Percentiles rank a stretch among this genome's conserved stretches.
These are phyloP conservation scores for Amphimedon queenslandica DNA, from an alignment of 37 sponge, comb jelly and placozoan genomes.

Conservation along the genomic window DNA sequence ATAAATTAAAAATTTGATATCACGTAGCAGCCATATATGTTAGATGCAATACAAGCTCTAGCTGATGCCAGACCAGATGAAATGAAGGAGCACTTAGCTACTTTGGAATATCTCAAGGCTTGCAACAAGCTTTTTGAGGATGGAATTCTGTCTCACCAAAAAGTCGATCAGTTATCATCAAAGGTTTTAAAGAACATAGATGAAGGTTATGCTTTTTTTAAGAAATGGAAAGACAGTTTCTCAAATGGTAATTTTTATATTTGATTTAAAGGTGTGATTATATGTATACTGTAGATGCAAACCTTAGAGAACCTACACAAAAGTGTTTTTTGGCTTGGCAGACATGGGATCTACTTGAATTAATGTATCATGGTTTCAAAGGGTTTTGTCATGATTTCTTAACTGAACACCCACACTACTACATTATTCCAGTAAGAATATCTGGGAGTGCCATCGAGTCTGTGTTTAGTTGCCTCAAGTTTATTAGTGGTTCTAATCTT, in stretches of 20 bases:
- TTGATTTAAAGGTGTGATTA: neutral
- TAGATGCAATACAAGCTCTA: conserved; percentile 11
- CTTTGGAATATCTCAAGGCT: conserved; percentile 9
- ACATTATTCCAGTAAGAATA: conserved; percentile 7
- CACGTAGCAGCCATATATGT: conserved; percentile 26
- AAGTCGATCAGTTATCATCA: neutral
- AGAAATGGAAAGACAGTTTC: conserved; percentile 2
- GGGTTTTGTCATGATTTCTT: conserved; percentile 22
- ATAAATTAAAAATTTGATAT: neutral
- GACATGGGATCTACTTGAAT: conserved; percentile 26
- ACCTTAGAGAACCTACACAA: conserved; percentile 6
- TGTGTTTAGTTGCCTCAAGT: conserved; percentile 24
- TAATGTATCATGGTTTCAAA: conserved; percentile 27
- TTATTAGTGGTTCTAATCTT: conserved; percentile 20
- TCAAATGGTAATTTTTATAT: neutral
- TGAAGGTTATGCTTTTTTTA: conserved; percentile 11
- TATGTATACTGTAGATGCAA: conserved; percentile 1
- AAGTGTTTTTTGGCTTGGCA: conserved; percentile 19
- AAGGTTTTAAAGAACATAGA: conserved; percentile 10
- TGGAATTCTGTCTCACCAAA: conserved; percentile 14
- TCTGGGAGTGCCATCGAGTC: conserved; percentile 8
- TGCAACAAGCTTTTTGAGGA: conserved; percentile 18
- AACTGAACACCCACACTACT: conserved; percentile 1
- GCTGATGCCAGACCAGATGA: neutral
- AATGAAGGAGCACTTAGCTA: neutral